These are phyloP conservation scores for Petaurus breviceps DNA, from an alignment of 2,113 vertebrate species.

Conservation along the genomic window DNA sequence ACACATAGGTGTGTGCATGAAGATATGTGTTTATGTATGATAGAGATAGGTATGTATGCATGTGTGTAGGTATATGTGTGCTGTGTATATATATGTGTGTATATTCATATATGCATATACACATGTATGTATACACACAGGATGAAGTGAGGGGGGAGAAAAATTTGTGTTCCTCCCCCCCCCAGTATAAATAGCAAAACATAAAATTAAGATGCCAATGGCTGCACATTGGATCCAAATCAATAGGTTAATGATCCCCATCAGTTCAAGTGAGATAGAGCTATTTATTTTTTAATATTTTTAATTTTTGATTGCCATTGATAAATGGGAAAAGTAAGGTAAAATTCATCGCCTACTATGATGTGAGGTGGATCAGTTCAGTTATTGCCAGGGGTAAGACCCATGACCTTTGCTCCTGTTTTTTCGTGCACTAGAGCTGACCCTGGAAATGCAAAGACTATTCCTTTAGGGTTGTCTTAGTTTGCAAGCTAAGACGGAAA, in stretches of 20 bases:
- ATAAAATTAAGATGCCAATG: not conserved
- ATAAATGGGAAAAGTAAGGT: not conserved
- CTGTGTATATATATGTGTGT: too few relatives aligned
- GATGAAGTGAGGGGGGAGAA: not conserved
- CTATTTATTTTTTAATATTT: not conserved
- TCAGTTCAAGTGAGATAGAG: not conserved
- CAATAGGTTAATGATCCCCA: not conserved
- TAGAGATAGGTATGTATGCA: too few relatives aligned
- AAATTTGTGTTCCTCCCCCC: not conserved
- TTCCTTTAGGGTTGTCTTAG: not conserved
- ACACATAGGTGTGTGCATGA: too few relatives aligned
- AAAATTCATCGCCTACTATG: not conserved
- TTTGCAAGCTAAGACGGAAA: not conserved
- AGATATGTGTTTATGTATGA: too few relatives aligned
- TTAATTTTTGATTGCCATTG: not conserved
- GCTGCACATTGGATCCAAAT: not conserved
- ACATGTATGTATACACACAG: too few relatives aligned
- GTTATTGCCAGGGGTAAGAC: not conserved
- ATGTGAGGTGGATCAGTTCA: not conserved
- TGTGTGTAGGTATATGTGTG: too few relatives aligned
- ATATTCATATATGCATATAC: too few relatives aligned
- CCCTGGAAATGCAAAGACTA: not conserved
- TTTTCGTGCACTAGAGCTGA: not conserved
- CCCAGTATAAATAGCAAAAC: not conserved
- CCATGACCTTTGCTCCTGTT: not conserved